Evolutionary conservation across 2,888 invertebrate species (phyloP), one percentile per base, ranked within the genome.

Genomic region (Acronicta aceris): DNA sequence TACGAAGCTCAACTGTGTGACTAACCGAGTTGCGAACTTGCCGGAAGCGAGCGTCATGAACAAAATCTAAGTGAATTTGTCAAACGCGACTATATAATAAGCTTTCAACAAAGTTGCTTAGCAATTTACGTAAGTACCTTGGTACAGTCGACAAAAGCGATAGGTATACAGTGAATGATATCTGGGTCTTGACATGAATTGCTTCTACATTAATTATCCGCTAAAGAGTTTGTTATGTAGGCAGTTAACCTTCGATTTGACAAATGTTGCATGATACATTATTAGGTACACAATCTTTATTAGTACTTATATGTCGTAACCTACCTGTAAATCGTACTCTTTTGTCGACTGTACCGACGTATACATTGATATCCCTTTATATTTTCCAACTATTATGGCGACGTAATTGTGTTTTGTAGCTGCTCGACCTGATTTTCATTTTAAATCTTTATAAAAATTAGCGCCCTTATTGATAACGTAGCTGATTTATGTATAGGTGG

Each of bases 31-130:
- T 89, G 87, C 76, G 71, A 91, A 90, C 82, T 90, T 88, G 79
- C 72, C 83, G 85, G 84, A 80, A 85, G 86, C 84, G 82, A 81
- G 87, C 85, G 83, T 87, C 87, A 86, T 81, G 87, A 90, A 89
- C 89, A 89, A 91, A 91, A 89, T 91, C 83, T 90, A 92, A 92
- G 89, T 90, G 88, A 90, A 91, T 92, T 92, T 90, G 87, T 91
- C 90, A 89, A 91, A 90, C 84, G 87, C 86, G 86, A 83, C 85
- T 86, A 82, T 85, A 84, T 91, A 91, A 92, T 91, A 88, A 91
- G 91, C 90, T 90, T 88, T 84, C 79, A 80, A 84, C 77, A 81
- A 86, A 88, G 84, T 87, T 84, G 79, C 79, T 84, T 84, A 82
- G 81, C 80, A 82, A 83, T 83, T 81, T 86, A 59, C 70, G 78